A percentile compares a stretch with the other conserved stretches of the same genome.
phyloP scores from a whole-genome alignment of 2,113 vertebrate genomes.

The Dunckerocampus dactyliophorus region DNA sequence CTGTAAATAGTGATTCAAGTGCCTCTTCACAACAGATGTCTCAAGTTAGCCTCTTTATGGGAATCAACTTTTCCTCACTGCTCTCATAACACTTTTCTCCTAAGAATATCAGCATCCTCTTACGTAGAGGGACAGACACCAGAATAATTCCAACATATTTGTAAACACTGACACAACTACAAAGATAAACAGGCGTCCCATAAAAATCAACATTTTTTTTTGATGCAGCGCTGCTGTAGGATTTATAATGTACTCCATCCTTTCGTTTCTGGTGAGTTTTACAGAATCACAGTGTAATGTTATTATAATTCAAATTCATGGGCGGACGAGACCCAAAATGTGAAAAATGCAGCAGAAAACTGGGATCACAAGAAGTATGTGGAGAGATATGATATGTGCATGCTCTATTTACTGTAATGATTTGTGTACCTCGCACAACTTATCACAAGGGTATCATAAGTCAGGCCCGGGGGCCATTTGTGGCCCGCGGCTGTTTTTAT shows the following conservation, averaged over 20 bases:
- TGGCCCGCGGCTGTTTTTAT: no score
- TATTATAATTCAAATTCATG: not conserved
- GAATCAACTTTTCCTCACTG: slow-evolving; percentile 68
- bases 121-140: slow-evolving; percentile 61
- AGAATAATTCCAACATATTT: slow-evolving; percentile 64
- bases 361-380: no score
- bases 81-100: slow-evolving; percentile 49
- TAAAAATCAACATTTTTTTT: slow-evolving; percentile 50
- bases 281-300: no score
- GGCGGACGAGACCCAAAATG: not conserved
- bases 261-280: slow-evolving; percentile 7
- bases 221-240: slow-evolving; percentile 11
- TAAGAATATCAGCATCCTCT: slow-evolving; percentile 59
- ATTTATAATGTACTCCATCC: slow-evolving; percentile 36
- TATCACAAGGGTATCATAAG: no score
- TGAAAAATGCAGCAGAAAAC: no score
- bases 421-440: no score
- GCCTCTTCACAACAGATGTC: slow-evolving; percentile 59
- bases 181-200: slow-evolving; percentile 56
- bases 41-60: slow-evolving; percentile 70
- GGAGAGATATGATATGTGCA: no score
- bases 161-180: slow-evolving; percentile 65
- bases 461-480: no score
- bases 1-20: slow-evolving; percentile 63
- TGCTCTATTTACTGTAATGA: no score